These are phyloP conservation scores for Calcarius ornatus DNA, from an alignment of 2,113 vertebrate species.

Conservation along the genomic window DNA sequence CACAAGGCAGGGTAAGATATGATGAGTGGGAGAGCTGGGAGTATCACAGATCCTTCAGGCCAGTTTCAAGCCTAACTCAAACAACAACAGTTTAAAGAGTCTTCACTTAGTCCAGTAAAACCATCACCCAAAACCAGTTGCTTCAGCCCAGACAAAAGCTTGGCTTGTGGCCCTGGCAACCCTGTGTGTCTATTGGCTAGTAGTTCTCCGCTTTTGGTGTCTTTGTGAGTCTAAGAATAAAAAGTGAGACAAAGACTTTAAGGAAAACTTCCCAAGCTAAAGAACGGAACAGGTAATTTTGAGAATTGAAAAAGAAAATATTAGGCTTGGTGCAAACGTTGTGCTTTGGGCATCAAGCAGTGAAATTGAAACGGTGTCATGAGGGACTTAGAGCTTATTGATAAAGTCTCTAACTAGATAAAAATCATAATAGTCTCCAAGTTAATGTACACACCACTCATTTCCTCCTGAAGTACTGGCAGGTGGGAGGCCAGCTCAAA, in stretches of 20 bases:
- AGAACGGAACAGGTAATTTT: neutral
- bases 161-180: neutral
- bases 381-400: neutral
- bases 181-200: neutral
- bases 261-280: neutral
- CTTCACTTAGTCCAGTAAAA: neutral
- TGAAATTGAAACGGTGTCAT: neutral
- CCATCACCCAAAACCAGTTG: accelerated
- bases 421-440: neutral
- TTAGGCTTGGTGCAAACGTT: neutral
- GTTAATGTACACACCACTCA: neutral
- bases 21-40: neutral
- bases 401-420: neutral
- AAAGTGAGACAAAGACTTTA: neutral
- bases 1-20: neutral
- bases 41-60: neutral
- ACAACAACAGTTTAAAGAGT: neutral
- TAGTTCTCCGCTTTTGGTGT: neutral
- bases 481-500: neutral
- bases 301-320: neutral
- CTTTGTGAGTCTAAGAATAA: neutral
- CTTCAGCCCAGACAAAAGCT: neutral
- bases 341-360: neutral
- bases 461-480: neutral
- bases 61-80: neutral